Evolutionary conservation across 2,888 invertebrate species (phyloP).

Genomic region (Trimorus sp.): DNA sequence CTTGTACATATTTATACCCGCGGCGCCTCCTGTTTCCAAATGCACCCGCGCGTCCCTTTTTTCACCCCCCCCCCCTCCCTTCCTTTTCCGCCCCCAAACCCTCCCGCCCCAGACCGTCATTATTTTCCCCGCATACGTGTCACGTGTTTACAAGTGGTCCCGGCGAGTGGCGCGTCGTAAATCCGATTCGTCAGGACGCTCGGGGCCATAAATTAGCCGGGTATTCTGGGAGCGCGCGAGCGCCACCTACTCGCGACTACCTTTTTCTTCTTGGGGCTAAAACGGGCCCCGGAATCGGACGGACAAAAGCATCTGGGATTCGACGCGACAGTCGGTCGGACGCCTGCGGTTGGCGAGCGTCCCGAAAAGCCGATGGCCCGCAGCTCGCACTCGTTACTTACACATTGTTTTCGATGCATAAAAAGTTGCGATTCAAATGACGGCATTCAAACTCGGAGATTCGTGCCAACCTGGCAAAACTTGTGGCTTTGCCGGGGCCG

Average conservation of each 20-base stretch:
- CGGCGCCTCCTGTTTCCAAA: constrained; percentile 12
- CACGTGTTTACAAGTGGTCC: constrained; percentile 59
- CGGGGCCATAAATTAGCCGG: constrained; percentile 55
- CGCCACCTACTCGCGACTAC: not conserved
- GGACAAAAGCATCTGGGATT: constrained; percentile 37
- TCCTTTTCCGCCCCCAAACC: constrained; percentile 34
- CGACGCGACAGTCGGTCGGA: constrained; percentile 57
- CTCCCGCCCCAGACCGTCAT: constrained; percentile 39
- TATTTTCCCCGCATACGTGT: constrained; percentile 55
- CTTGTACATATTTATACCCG: constrained; percentile 34
- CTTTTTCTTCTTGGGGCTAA: too few relatives aligned
- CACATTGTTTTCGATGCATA: constrained; percentile 70
- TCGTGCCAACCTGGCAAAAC: constrained; percentile 74
- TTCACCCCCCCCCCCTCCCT: not conserved
- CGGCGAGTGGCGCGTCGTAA: constrained; percentile 46
- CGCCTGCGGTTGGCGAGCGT: constrained; percentile 62
- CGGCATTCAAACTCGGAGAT: constrained; percentile 72
- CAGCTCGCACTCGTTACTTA: constrained; percentile 65
- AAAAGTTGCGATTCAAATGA: constrained; percentile 74
- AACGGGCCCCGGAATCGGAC: not conserved
- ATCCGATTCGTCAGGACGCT: constrained; percentile 55
- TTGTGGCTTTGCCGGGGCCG: constrained; percentile 66
- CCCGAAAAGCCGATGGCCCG: constrained; percentile 54
- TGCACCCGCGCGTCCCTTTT: not conserved
- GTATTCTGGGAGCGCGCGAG: constrained; percentile 46